These are phyloP conservation scores for Drosophila pandora DNA, from an alignment of 1,140 invertebrate genomes.

Conservation along the genomic window DNA sequence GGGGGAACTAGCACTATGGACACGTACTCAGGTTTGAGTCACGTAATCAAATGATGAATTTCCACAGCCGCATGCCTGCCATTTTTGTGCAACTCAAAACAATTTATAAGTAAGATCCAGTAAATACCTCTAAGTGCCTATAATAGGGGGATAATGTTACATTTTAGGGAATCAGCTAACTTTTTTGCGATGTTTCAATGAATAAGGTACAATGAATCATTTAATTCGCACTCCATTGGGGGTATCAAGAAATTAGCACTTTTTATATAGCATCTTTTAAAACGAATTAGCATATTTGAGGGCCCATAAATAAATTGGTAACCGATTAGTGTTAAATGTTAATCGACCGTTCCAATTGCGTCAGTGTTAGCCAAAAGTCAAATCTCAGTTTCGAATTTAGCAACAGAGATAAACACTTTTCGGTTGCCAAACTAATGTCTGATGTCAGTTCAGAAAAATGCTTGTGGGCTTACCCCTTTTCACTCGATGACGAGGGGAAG, in stretches of 20 bases:
- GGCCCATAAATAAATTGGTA: constrained; percentile 42
- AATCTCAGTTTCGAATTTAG: constrained; percentile 2
- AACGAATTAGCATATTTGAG: constrained; percentile 41
- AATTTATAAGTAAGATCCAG: neutral
- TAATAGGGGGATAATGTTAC: neutral
- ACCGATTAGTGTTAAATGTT: constrained; percentile 33
- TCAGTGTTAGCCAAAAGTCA: constrained; percentile 22
- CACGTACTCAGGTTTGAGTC: constrained; percentile 33
- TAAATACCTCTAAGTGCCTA: neutral
- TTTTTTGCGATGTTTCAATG: neutral
- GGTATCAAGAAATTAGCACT: constrained; percentile 39
- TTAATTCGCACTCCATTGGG: constrained; percentile 40
- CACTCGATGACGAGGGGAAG: neutral
- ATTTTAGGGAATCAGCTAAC: neutral
- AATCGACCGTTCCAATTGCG: constrained; percentile 41
- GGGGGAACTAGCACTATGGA: constrained; percentile 7
- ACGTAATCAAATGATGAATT: constrained; percentile 38
- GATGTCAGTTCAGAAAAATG: constrained; percentile 41
- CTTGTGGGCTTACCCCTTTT: constrained; percentile 29
- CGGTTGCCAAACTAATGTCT: constrained; percentile 4
- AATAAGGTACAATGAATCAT: constrained; percentile 17
- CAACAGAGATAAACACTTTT: constrained; percentile 6
- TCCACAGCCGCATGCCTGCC: constrained; percentile 11
- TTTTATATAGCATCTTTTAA: constrained; percentile 16
- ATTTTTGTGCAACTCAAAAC: neutral